Percentiles rank a stretch among this genome's conserved stretches.
Evolutionary conservation across 2,797 vertebrate genomes (phyloP).

Genomic region (Leptodactylus fallax): DNA sequence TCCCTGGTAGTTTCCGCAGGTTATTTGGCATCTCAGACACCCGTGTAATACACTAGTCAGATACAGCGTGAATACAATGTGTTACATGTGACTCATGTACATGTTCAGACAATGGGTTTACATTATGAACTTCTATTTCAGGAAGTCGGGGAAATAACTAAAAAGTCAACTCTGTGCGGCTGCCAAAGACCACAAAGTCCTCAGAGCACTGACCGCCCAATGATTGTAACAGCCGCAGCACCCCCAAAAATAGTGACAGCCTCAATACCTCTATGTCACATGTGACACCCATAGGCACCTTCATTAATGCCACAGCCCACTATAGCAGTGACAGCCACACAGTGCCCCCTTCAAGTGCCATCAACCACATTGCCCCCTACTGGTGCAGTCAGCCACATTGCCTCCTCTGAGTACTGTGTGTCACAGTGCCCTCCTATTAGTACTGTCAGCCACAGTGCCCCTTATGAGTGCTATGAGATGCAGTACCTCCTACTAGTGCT

Average conservation of each 20-base stretch:
- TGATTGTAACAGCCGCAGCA: not conserved
- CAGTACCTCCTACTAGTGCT: not conserved
- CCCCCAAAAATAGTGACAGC: not conserved
- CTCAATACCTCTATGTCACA: too few relatives aligned
- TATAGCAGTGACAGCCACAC: too few relatives aligned
- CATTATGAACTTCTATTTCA: not conserved
- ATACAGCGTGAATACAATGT: not conserved
- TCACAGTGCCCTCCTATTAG: not conserved
- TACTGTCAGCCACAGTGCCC: not conserved
- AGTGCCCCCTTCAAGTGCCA: too few relatives aligned
- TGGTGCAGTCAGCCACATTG: not conserved
- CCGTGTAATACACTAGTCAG: not conserved
- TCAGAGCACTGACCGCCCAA: not conserved
- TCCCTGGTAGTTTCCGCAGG: not conserved
- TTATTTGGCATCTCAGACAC: not conserved
- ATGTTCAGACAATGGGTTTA: not conserved
- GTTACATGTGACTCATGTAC: not conserved
- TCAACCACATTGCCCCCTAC: not conserved
- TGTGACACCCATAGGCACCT: too few relatives aligned
- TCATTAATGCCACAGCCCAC: too few relatives aligned
- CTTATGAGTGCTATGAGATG: not conserved
- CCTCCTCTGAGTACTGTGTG: not conserved
- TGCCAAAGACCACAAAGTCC: not conserved
- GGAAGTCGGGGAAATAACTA: not conserved
- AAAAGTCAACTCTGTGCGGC: not conserved